These are phyloP conservation scores for Chrysodeixis includens DNA, from an alignment of 2,888 invertebrate genomes.

Conservation along the genomic window DNA sequence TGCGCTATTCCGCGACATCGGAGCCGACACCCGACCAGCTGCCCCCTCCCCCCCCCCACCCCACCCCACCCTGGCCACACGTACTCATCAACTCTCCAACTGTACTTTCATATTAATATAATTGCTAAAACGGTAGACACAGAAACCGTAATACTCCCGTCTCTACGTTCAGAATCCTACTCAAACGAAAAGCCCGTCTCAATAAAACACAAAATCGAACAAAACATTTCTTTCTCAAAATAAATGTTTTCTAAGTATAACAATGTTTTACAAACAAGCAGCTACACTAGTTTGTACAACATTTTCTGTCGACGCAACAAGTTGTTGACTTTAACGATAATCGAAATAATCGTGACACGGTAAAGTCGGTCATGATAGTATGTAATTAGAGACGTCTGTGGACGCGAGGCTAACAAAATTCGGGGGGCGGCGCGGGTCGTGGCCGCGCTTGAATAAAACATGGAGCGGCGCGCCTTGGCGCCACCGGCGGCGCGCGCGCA, in stretches of 20 bases:
- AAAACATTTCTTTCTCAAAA: conserved; percentile 26
- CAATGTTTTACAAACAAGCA: conserved; percentile 10
- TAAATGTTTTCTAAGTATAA: conserved; percentile 33
- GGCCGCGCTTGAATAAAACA: conserved; percentile 84
- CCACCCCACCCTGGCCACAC: conserved; percentile 29
- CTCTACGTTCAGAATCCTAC: background rate
- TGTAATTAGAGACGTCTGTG: conserved; percentile 81
- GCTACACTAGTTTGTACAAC: conserved; percentile 45
- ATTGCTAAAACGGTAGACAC: conserved; percentile 21
- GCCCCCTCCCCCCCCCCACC: conserved; percentile 51
- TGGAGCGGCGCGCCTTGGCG: conserved; percentile 70
- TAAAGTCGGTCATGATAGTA: conserved; percentile 82
- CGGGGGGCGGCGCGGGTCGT: conserved; percentile 84
- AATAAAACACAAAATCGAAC: conserved; percentile 32
- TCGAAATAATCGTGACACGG: conserved; percentile 76
- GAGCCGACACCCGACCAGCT: conserved; percentile 73
- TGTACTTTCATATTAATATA: conserved; percentile 24
- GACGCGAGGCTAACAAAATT: conserved; percentile 80
- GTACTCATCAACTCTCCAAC: conserved; percentile 30
- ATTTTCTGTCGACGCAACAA: conserved; percentile 60
- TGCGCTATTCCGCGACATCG: conserved; percentile 82
- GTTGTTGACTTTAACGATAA: conserved; percentile 75
- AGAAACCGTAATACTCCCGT: background rate
- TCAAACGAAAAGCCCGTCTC: conserved; percentile 2
- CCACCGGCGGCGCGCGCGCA: conserved; percentile 65